Evolutionary conservation across 2,888 invertebrate species (phyloP).

Genomic region (Acrobasis suavella): DNA sequence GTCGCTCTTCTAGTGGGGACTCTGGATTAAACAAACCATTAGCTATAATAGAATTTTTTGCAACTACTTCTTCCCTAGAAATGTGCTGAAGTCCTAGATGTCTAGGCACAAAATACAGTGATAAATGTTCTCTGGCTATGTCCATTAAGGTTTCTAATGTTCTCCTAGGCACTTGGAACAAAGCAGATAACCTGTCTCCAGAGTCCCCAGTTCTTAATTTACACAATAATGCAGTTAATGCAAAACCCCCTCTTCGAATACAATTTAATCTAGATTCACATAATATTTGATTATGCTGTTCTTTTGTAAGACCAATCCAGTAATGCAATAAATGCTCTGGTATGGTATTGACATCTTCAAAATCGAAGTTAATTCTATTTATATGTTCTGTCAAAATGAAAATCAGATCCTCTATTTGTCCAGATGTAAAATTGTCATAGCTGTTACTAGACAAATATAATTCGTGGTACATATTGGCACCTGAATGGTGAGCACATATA

Average conservation of each 20-base stretch:
- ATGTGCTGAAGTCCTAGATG: too few relatives aligned
- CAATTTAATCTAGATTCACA: constrained; percentile 4
- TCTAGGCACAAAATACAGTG: too few relatives aligned
- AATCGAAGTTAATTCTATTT: constrained; percentile 6
- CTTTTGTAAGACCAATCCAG: constrained; percentile 18
- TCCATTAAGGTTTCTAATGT: constrained; percentile 28
- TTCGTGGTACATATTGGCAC: not conserved
- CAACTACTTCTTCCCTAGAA: too few relatives aligned
- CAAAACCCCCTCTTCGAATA: constrained; percentile 18
- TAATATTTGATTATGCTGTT: constrained; percentile 18
- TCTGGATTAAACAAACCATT: too few relatives aligned
- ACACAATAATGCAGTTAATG: constrained; percentile 23
- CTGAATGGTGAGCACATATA: not conserved
- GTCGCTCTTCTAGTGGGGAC: too few relatives aligned
- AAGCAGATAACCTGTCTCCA: constrained; percentile 23
- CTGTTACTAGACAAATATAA: constrained; percentile 14
- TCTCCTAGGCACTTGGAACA: constrained; percentile 27
- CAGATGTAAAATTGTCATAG: constrained; percentile 8
- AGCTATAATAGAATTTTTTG: too few relatives aligned
- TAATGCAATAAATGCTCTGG: constrained; percentile 20
- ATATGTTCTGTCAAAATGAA: constrained; percentile 18
- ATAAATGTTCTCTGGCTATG: constrained; percentile 21
- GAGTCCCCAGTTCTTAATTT: constrained; percentile 27
- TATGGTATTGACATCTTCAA: constrained; percentile 16
- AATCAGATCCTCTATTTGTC: constrained; percentile 19